These are phyloP conservation scores for Taenaris catops DNA, from an alignment of 2,888 invertebrate species.

Conservation along the genomic window DNA sequence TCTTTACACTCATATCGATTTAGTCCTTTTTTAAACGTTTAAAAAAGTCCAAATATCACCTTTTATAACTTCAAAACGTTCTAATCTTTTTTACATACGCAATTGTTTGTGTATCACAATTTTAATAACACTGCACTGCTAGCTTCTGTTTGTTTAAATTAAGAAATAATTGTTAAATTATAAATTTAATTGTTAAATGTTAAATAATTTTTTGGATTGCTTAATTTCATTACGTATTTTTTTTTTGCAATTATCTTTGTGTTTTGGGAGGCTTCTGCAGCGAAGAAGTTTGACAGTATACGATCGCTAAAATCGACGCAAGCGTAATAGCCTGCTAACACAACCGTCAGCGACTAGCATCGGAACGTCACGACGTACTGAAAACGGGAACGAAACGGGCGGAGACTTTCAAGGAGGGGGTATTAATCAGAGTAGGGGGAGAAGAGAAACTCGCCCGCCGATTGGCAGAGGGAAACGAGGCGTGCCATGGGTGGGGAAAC, in stretches of 20 bases:
- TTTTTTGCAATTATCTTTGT: too few relatives aligned
- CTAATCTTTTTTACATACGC: background rate
- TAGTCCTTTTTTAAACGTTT: too few relatives aligned
- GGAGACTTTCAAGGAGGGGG: constrained; percentile 40
- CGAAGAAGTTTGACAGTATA: constrained; percentile 14
- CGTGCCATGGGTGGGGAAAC: constrained; percentile 72
- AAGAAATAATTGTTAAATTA: too few relatives aligned
- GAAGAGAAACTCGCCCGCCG: constrained; percentile 33
- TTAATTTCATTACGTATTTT: too few relatives aligned
- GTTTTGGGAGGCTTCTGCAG: too few relatives aligned
- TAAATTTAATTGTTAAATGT: too few relatives aligned
- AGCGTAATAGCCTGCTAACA: constrained; percentile 21
- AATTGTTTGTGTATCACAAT: constrained; percentile 5
- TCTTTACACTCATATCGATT: too few relatives aligned
- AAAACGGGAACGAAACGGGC: constrained; percentile 47
- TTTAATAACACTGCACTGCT: constrained; percentile 22
- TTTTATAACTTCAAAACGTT: too few relatives aligned
- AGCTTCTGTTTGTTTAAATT: constrained; percentile 10
- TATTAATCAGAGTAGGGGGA: constrained; percentile 35
- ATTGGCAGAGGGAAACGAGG: constrained; percentile 69
- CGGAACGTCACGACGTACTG: constrained; percentile 43
- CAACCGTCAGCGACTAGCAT: constrained; percentile 45
- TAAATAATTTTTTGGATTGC: too few relatives aligned
- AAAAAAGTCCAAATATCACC: too few relatives aligned
- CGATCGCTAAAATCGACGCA: constrained; percentile 36